Conservation (phyloP, 2,797 vertebrate species). For the Eospalax fontanierii region DNA sequence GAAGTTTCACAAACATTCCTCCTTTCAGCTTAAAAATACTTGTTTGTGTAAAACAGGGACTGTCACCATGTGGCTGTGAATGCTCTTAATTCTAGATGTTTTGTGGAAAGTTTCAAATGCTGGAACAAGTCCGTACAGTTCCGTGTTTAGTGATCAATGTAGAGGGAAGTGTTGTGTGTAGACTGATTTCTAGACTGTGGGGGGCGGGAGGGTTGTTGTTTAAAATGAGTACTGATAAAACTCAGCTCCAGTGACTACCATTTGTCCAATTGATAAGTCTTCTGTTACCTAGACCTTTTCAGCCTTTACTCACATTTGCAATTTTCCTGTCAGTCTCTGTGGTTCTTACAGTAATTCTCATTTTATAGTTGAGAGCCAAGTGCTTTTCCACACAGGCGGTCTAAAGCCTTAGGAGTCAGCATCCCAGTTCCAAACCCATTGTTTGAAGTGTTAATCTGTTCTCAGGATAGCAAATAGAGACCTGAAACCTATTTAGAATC, state of each 20-base stretch:
- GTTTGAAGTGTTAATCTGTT: conserved; percentile 48
- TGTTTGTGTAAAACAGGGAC: neutral
- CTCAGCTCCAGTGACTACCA: neutral
- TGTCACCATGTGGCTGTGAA: neutral
- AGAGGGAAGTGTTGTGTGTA: neutral
- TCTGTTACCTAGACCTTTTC: neutral
- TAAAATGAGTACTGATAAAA: neutral
- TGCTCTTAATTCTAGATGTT: neutral
- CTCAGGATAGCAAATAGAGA: conserved; percentile 50
- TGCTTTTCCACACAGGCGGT: conserved; percentile 9
- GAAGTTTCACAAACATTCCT: neutral
- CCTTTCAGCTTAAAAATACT: neutral
- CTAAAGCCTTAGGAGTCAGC: conserved; percentile 9
- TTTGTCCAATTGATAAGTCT: neutral
- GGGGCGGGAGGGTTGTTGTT: neutral
- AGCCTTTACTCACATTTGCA: neutral
- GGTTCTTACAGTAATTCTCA: conserved; percentile 23
- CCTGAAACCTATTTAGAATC: conserved; percentile 55
- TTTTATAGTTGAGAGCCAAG: conserved; percentile 8
- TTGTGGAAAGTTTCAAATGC: conserved; percentile 72
- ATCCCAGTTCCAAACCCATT: neutral
- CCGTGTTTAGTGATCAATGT: neutral
- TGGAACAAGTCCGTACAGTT: conserved; percentile 61
- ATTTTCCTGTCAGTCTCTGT: neutral
- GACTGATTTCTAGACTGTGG: neutral